A percentile compares a stretch with the other conserved stretches of the same genome.
Conservation (phyloP, 1,140 invertebrate species). For the Trichomalopsis sarcophagae region DNA sequence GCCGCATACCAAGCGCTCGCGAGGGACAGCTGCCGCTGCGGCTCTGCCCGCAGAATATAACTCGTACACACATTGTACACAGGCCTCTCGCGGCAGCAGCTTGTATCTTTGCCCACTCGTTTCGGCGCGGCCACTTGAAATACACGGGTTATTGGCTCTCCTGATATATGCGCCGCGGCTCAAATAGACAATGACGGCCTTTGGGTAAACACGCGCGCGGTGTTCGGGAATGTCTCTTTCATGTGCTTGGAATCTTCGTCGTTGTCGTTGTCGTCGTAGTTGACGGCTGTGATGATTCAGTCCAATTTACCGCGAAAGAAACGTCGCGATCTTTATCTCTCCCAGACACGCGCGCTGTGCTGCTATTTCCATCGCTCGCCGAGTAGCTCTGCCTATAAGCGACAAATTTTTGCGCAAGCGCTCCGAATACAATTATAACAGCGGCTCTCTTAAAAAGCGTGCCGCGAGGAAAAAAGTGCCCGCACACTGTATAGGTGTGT, state of each 20-base stretch:
- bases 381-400: neutral
- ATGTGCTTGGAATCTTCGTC: neutral
- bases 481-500: neutral
- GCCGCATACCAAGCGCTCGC: neutral
- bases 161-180: neutral
- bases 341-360: too few relatives aligned
- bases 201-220: neutral
- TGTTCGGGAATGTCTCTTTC: neutral
- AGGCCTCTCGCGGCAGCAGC: neutral
- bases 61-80: neutral
- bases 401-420: neutral
- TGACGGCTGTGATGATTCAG: neutral
- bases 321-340: too few relatives aligned
- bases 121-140: neutral
- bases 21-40: neutral
- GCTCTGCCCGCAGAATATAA: neutral
- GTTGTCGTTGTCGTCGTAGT: neutral
- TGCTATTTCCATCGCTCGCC: neutral
- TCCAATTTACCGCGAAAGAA: neutral
- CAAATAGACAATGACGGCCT: conserved; percentile 31
- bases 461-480: neutral
- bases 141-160: conserved; percentile 30
- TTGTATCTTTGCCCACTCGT: neutral
- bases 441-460: conserved; percentile 24
- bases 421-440: neutral